Percentiles rank a stretch among this genome's conserved stretches.
Conservation (phyloP, 2,888 invertebrate species). For the Harmothoe impar region DNA sequence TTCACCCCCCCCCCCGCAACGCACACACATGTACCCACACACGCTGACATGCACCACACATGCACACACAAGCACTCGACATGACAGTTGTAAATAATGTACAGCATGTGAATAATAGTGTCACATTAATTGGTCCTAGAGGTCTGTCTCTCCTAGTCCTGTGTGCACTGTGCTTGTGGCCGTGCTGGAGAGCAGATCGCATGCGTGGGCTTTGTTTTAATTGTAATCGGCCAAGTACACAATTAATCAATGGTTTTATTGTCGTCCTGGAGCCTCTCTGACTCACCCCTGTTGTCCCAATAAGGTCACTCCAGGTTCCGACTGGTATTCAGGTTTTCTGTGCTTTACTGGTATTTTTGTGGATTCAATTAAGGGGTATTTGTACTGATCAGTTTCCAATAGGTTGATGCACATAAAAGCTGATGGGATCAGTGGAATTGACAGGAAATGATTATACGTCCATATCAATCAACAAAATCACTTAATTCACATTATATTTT, state of each 20-base stretch:
- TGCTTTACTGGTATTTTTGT: no score
- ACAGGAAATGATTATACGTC: no score
- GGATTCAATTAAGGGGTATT: no score
- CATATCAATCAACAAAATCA: neutral
- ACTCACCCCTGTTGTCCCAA: constrained; percentile 18
- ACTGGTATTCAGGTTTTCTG: neutral
- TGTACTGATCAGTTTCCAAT: no score
- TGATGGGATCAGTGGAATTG: no score
- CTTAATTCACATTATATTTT: neutral
- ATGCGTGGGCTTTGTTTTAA: constrained; percentile 42
- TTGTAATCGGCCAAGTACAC: constrained; percentile 10
- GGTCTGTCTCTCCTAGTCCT: neutral
- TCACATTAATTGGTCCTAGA: constrained; percentile 5
- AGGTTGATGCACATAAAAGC: no score
- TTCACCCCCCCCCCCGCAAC: no score
- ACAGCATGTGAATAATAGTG: neutral
- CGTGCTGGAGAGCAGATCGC: neutral
- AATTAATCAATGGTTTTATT: constrained; percentile 17
- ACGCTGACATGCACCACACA: no score
- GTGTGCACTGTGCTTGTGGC: constrained; percentile 21
- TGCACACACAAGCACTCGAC: neutral
- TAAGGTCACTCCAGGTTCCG: constrained; percentile 15
- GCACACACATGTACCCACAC: no score
- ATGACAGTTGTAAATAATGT: constrained; percentile 37
- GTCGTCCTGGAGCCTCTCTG: constrained; percentile 16